Conservation (phyloP, 2,797 vertebrate genomes). For the Myotis daubentonii region DNA sequence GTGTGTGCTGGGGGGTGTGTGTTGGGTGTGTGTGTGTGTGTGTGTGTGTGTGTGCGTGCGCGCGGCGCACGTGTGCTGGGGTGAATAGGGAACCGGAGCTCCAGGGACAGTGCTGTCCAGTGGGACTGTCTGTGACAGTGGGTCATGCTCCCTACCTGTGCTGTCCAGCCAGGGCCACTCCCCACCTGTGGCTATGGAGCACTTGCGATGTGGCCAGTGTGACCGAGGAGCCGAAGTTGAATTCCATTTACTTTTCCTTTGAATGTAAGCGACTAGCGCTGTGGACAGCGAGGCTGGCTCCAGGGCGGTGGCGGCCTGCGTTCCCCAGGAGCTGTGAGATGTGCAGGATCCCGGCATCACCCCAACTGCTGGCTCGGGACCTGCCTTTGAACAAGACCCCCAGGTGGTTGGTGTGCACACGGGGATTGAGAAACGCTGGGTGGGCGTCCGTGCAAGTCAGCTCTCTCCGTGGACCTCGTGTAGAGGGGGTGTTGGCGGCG, state of each 20-base stretch:
- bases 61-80: too few relatives aligned
- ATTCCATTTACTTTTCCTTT: not conserved
- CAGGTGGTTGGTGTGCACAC: rapidly evolving
- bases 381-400: not conserved
- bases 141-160: not conserved
- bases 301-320: rapidly evolving
- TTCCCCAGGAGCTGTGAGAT: not conserved
- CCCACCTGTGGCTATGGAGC: rapidly evolving
- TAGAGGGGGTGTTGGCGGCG: rapidly evolving
- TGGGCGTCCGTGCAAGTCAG: rapidly evolving
- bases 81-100: not conserved
- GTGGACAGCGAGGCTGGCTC: rapidly evolving
- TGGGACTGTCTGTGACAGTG: not conserved
- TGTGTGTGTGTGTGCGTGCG: rapidly evolving
- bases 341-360: not conserved
- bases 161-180: not conserved
- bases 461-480: rapidly evolving
- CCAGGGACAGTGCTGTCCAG: rapidly evolving
- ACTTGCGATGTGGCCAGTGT: not conserved
- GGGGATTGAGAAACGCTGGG: rapidly evolving
- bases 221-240: not conserved
- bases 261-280: rapidly evolving
- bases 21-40: too few relatives aligned
- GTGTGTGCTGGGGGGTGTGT: too few relatives aligned
- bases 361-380: not conserved